Percentiles rank a stretch among this genome's conserved stretches.
These are phyloP conservation scores for Cosmorhoe ocellata DNA, from an alignment of 2,888 invertebrate species.

Conservation along the genomic window DNA sequence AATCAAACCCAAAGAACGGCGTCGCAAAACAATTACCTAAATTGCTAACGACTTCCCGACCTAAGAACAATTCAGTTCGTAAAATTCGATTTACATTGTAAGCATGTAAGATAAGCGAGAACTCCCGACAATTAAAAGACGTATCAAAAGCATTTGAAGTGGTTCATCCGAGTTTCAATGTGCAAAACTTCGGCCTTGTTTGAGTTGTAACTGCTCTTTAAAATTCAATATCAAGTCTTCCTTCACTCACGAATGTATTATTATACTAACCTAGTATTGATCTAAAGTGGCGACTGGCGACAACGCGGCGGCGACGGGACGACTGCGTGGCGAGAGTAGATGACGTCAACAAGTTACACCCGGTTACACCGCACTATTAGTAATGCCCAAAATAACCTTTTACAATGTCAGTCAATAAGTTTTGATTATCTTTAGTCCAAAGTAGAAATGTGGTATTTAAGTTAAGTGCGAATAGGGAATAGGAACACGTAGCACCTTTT, in stretches of 20 bases:
- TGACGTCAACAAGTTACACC: constrained; percentile 30
- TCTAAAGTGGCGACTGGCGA: constrained; percentile 45
- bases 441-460: too few species aligned
- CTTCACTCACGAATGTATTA: not conserved
- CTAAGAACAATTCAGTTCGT: constrained; percentile 36
- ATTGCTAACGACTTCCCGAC: constrained; percentile 32
- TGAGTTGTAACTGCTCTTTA: constrained; percentile 58
- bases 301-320: constrained; percentile 39
- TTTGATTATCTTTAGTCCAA: too few species aligned
- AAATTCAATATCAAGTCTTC: constrained; percentile 56
- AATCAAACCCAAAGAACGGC: constrained; percentile 36
- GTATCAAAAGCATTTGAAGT: constrained; percentile 51
- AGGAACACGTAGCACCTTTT: too few species aligned
- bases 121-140: constrained; percentile 51
- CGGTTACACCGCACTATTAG: constrained; percentile 29
- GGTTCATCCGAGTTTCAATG: constrained; percentile 41
- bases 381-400: too few species aligned
- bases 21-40: constrained; percentile 40
- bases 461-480: too few species aligned
- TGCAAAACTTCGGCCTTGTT: constrained; percentile 45
- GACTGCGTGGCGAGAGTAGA: constrained; percentile 11
- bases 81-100: constrained; percentile 52
- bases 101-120: constrained; percentile 50
- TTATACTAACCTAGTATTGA: constrained; percentile 44
- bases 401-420: too few species aligned